Evolutionary conservation across 2,113 vertebrate genomes (phyloP).

Genomic region (Ictalurus punctatus): DNA sequence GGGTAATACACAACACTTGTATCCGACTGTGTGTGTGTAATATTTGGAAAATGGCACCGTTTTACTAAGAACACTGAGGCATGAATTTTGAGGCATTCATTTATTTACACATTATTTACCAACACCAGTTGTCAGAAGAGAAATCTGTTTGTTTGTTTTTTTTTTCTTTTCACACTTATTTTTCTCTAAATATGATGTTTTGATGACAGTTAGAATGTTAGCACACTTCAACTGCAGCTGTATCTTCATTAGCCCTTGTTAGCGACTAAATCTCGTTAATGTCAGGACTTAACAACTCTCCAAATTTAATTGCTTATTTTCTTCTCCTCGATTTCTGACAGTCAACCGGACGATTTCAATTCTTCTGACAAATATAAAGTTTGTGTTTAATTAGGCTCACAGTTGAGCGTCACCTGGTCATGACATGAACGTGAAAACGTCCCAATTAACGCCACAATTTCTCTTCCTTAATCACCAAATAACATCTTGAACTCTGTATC

Average conservation of each 20-base stretch:
- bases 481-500: no score
- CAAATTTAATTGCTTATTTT: conserved; percentile 8
- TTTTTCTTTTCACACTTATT: background rate
- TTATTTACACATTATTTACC: background rate
- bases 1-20: background rate
- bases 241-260: conserved; percentile 44
- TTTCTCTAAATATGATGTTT: background rate
- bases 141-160: background rate
- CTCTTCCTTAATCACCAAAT: conserved; percentile 7
- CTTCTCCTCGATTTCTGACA: background rate
- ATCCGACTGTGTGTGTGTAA: background rate
- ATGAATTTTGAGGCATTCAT: background rate
- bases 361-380: background rate
- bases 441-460: conserved; percentile 52
- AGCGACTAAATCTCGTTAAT: conserved; percentile 39
- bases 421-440: background rate
- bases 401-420: background rate
- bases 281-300: conserved; percentile 21
- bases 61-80: background rate
- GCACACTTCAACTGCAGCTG: background rate
- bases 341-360: background rate
- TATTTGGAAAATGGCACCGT: background rate
- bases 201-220: background rate
- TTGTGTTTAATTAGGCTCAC: conserved; percentile 47
- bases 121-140: background rate